Conservation (phyloP, 2,113 vertebrate species). For the Balaeniceps rex region DNA sequence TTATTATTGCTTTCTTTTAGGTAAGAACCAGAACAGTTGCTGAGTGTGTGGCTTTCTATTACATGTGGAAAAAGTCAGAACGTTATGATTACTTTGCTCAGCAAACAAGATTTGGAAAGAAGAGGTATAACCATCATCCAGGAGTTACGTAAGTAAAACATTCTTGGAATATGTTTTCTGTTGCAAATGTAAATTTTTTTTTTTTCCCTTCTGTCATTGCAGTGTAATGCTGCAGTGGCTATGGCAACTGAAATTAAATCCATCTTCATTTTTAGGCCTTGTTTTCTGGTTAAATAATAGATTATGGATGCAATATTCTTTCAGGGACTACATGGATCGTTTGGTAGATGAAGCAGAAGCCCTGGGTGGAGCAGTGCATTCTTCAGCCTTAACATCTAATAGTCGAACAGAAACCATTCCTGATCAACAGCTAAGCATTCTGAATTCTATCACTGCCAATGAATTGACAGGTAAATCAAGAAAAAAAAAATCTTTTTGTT, state of each 20-base stretch:
- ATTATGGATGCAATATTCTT: not conserved
- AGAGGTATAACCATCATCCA: conserved; percentile 95
- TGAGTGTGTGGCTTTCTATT: conserved; percentile 98
- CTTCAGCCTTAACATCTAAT: conserved; percentile 83
- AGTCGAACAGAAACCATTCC: conserved; percentile 82
- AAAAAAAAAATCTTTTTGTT: not conserved
- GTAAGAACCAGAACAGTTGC: conserved; percentile 91
- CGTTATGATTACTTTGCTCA: conserved; percentile 97
- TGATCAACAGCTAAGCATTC: conserved; percentile 90
- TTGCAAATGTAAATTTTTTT: not conserved
- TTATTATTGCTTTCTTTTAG: conserved; percentile 60
- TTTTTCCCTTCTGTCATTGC: not conserved
- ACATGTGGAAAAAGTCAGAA: conserved; percentile 99
- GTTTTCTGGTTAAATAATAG: not conserved
- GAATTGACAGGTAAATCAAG: conserved; percentile 88
- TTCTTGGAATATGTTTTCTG: not conserved
- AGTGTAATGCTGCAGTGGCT: not conserved
- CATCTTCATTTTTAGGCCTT: not conserved
- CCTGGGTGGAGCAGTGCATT: conserved; percentile 83
- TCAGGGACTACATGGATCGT: conserved; percentile 95
- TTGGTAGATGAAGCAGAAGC: conserved; percentile 95
- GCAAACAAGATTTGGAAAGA: conserved; percentile 97
- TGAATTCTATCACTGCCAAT: conserved; percentile 94
- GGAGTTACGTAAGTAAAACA: conserved; percentile 91
- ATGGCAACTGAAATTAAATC: not conserved